A percentile compares a stretch with the other conserved stretches of the same genome.
Conservation (phyloP, 2,888 invertebrate species). For the Lepas anatifera region DNA sequence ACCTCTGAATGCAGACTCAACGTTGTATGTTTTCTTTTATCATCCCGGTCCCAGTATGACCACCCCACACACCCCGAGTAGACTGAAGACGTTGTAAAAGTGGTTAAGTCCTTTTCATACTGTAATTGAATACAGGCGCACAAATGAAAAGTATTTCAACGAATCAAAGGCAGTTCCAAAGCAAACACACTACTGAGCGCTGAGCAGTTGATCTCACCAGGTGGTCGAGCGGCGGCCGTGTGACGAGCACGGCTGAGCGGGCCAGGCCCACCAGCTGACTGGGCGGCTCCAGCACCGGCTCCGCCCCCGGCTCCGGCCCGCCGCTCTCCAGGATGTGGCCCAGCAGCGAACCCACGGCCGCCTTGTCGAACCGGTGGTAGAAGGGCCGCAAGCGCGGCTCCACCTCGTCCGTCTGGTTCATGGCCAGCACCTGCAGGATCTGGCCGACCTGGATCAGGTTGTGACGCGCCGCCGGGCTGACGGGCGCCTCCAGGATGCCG, state of each 20-base stretch:
- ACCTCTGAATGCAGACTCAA: too few relatives aligned
- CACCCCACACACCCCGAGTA: too few relatives aligned
- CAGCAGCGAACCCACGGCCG: conserved; percentile 34
- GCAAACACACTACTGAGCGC: too few relatives aligned
- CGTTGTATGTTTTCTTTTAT: too few relatives aligned
- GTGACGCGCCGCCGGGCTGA: conserved; percentile 79
- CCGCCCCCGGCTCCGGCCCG: conserved; percentile 23
- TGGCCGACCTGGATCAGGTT: conserved; percentile 68
- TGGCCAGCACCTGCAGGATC: conserved; percentile 79
- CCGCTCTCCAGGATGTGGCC: conserved; percentile 34
- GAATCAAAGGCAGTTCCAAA: too few relatives aligned
- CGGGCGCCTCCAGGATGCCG: conserved; percentile 84
- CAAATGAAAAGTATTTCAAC: too few relatives aligned
- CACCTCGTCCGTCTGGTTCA: conserved; percentile 69
- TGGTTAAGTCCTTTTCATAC: too few relatives aligned
- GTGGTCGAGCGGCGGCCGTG: conserved; percentile 18
- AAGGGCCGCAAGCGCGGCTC: conserved; percentile 59
- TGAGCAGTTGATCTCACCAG: too few relatives aligned
- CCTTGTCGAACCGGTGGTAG: conserved; percentile 64
- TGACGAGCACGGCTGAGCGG: conserved; percentile 21
- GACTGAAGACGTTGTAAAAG: too few relatives aligned
- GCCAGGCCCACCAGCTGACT: conserved; percentile 18
- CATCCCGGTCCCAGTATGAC: too few relatives aligned
- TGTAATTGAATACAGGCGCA: too few relatives aligned
- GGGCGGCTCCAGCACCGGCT: background rate